Evolutionary conservation across 2,797 vertebrate species (phyloP).

Genomic region (Silurus lanzhouensis): DNA sequence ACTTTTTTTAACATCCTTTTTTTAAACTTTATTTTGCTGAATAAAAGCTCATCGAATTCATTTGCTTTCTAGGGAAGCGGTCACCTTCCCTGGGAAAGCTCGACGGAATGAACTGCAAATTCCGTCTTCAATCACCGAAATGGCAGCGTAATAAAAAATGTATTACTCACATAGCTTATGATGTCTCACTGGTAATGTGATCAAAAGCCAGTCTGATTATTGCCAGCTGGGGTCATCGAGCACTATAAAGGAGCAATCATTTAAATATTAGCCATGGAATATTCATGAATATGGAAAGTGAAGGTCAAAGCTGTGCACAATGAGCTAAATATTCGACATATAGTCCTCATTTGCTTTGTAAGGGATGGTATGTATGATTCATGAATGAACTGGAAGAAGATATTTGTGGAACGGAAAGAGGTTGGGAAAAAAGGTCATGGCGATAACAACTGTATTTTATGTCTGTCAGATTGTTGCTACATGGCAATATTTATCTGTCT

Average conservation of each 20-base stretch:
- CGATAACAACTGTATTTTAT: conserved; percentile 19
- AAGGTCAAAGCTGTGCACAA: conserved; percentile 47
- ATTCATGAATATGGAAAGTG: conserved; percentile 54
- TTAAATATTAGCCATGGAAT: conserved; percentile 52
- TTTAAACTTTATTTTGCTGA: conserved; percentile 14
- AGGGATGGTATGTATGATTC: conserved; percentile 47
- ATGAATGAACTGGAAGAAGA: conserved; percentile 30
- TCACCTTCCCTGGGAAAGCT: conserved; percentile 44
- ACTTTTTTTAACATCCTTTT: conserved; percentile 5
- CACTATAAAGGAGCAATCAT: conserved; percentile 45
- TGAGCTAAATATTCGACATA: conserved; percentile 49
- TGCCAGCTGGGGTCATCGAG: conserved; percentile 50
- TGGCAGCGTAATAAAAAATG: conserved; percentile 43
- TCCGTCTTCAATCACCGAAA: conserved; percentile 38
- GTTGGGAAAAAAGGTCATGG: conserved; percentile 30
- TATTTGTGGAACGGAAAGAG: conserved; percentile 21
- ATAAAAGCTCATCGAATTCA: conserved; percentile 30
- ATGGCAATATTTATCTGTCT: neutral
- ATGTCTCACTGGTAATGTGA: conserved; percentile 51
- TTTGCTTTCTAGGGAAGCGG: conserved; percentile 23
- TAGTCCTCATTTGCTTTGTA: conserved; percentile 40
- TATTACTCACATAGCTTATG: conserved; percentile 48
- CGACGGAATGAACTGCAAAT: conserved; percentile 43
- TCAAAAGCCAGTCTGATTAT: conserved; percentile 51
- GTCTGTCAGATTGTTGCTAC: conserved; percentile 10